These are phyloP conservation scores for Pimephales promelas DNA, from an alignment of 2,113 vertebrate genomes.

Conservation along the genomic window DNA sequence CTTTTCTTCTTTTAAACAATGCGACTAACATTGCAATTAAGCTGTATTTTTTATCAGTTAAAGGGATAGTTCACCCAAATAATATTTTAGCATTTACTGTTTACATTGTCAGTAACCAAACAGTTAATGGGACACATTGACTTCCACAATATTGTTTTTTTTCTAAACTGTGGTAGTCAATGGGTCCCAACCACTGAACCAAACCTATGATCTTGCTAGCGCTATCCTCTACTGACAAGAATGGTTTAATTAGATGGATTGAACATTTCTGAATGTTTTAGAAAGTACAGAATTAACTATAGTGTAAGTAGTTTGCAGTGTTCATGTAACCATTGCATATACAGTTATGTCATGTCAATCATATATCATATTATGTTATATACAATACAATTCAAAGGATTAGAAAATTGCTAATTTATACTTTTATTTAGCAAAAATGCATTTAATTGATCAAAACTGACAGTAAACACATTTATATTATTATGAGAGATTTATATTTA, in stretches of 20 bases:
- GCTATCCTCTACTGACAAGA: background rate
- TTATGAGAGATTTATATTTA: background rate
- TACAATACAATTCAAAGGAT: background rate
- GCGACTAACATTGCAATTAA: background rate
- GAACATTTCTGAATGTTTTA: slow-evolving; percentile 40
- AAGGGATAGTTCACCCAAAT: too few species aligned
- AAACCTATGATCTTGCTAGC: background rate
- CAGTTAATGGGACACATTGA: too few species aligned
- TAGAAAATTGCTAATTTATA: background rate
- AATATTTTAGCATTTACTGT: too few species aligned
- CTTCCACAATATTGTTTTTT: too few species aligned
- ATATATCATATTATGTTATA: background rate
- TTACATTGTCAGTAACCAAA: too few species aligned
- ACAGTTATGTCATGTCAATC: background rate
- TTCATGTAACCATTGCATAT: background rate
- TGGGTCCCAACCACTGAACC: too few species aligned
- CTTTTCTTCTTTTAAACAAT: background rate
- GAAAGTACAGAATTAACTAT: background rate
- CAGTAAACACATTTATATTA: background rate
- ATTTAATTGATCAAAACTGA: background rate
- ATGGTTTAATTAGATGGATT: slow-evolving; percentile 2
- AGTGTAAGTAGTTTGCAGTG: background rate
- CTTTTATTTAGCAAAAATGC: too few species aligned
- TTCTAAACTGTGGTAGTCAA: too few species aligned
- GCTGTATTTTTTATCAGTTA: background rate